These are phyloP conservation scores for Cyphomyrmex costatus DNA, from an alignment of 1,140 invertebrate genomes.

Conservation along the genomic window DNA sequence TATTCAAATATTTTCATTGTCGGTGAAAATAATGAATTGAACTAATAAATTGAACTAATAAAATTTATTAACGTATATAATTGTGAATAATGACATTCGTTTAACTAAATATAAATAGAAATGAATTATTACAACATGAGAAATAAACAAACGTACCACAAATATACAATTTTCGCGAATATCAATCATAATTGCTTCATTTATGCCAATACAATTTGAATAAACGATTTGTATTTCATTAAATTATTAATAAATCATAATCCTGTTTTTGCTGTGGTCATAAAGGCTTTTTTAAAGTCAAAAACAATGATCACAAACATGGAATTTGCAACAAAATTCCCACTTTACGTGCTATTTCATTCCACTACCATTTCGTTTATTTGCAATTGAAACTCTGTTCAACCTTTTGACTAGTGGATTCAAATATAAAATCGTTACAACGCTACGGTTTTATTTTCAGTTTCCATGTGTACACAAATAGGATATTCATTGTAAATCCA, in stretches of 20 bases:
- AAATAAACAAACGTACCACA: background rate
- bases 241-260: background rate
- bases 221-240: background rate
- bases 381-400: slow-evolving; percentile 49
- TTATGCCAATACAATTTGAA: background rate
- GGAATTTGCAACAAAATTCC: slow-evolving; percentile 13
- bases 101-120: slow-evolving; percentile 28
- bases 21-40: background rate
- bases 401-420: slow-evolving; percentile 24
- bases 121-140: background rate
- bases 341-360: slow-evolving; percentile 38
- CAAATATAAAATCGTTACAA: slow-evolving; percentile 47
- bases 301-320: slow-evolving; percentile 9
- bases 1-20: background rate
- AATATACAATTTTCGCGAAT: slow-evolving; percentile 1
- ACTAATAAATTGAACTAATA: slow-evolving; percentile 10
- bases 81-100: slow-evolving; percentile 21
- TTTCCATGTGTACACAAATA: slow-evolving; percentile 47
- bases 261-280: background rate
- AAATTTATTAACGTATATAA: background rate
- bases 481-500: slow-evolving; percentile 50
- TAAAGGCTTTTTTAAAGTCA: background rate
- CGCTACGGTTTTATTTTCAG: slow-evolving; percentile 49
- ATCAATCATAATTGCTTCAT: background rate
- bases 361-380: slow-evolving; percentile 43